Evolutionary conservation across 2,113 vertebrate species (phyloP).

Genomic region (Cephalopterus ornatus): DNA sequence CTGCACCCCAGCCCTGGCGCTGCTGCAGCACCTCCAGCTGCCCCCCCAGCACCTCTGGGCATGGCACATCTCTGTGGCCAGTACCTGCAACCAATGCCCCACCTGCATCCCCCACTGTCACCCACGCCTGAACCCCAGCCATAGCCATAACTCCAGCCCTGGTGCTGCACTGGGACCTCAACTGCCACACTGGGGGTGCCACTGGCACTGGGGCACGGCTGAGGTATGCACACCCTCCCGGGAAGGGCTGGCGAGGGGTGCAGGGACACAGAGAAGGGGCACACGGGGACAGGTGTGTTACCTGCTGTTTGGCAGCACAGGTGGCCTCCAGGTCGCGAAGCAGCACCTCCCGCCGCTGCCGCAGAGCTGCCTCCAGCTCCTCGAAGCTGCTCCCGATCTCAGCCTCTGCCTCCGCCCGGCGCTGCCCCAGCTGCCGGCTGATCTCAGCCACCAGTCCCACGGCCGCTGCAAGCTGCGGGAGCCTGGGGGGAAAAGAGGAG

Average conservation of each 20-base stretch:
- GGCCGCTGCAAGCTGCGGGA: constrained; percentile 88
- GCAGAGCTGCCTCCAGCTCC: constrained; percentile 85
- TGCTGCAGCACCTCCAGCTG: neutral
- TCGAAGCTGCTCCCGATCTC: constrained; percentile 89
- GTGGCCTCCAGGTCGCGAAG: constrained; percentile 84
- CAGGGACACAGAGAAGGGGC: too few relatives aligned
- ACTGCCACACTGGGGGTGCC: fast-evolving
- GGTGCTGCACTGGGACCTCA: neutral
- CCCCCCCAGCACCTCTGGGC: constrained; percentile 81
- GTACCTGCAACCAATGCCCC: neutral
- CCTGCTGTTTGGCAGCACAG: constrained; percentile 90
- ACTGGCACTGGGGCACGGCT: neutral
- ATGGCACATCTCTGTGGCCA: fast-evolving
- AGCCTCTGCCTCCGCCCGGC: constrained; percentile 82
- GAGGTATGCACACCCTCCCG: neutral
- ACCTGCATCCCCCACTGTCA: neutral
- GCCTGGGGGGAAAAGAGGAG: constrained; percentile 52
- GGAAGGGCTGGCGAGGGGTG: neutral
- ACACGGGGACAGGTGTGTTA: neutral
- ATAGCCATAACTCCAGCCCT: fast-evolving
- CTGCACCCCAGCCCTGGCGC: neutral
- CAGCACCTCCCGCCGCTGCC: constrained; percentile 86
- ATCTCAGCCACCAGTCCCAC: constrained; percentile 89
- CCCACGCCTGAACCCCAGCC: neutral
- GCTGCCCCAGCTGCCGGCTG: constrained; percentile 87